These are phyloP conservation scores for Embiotoca jacksoni DNA, from an alignment of 2,113 vertebrate species.

Conservation along the genomic window DNA sequence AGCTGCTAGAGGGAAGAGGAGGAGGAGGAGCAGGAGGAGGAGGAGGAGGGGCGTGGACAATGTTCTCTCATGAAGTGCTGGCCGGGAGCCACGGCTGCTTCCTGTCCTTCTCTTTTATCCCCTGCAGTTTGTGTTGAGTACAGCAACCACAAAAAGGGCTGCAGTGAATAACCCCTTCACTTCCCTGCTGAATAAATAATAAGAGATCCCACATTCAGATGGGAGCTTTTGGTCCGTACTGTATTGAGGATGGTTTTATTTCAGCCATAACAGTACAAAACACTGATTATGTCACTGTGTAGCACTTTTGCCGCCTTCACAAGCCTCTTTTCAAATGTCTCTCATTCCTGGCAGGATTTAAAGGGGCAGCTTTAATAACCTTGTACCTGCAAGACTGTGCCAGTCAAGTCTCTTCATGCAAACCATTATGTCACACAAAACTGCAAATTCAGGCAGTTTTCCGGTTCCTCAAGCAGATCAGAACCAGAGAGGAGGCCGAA, in stretches of 20 bases:
- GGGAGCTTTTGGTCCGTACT: background rate
- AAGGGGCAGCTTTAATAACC: background rate
- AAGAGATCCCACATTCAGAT: background rate
- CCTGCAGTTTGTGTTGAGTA: conserved; percentile 30
- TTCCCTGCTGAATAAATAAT: conserved; percentile 25
- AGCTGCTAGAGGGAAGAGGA: conserved; percentile 59
- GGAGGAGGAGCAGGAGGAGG: conserved; percentile 24
- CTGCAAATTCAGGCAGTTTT: conserved; percentile 26
- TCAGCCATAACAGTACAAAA: background rate
- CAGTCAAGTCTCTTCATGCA: background rate
- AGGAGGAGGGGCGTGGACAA: conserved; percentile 30
- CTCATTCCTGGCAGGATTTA: background rate
- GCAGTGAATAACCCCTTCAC: conserved; percentile 15
- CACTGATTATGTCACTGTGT: background rate
- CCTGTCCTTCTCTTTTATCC: conserved; percentile 51
- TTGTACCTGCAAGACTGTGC: background rate
- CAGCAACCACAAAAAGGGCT: conserved; percentile 10
- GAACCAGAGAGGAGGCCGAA: conserved; percentile 26
- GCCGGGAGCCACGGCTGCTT: conserved; percentile 46
- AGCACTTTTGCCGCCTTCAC: too few relatives aligned
- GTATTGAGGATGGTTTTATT: background rate
- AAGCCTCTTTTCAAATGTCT: conserved; percentile 33
- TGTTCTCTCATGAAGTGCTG: conserved; percentile 49
- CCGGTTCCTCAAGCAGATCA: conserved; percentile 44
- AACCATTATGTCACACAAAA: conserved; percentile 7